Evolutionary conservation across 2,888 invertebrate genomes (phyloP).

Genomic region (Chironomus riparius): DNA sequence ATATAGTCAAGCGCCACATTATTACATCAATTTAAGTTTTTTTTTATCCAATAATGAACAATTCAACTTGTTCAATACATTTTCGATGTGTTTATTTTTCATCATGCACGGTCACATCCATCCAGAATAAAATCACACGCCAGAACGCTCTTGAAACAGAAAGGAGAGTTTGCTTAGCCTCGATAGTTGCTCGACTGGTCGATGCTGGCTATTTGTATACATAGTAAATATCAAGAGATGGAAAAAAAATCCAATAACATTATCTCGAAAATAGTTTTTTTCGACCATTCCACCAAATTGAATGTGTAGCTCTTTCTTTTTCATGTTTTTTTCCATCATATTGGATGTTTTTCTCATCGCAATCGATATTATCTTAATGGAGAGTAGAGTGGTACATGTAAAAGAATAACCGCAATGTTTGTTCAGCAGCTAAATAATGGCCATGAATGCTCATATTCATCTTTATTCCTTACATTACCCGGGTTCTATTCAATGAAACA

Average conservation of each 20-base stretch:
- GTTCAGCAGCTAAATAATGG: constrained; percentile 16
- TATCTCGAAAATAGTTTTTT: not conserved
- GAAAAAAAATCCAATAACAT: not conserved
- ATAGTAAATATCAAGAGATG: too few species aligned
- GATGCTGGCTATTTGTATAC: too few species aligned
- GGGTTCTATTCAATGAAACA: not conserved
- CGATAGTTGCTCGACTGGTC: too few species aligned
- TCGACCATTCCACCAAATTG: not conserved
- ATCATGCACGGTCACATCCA: not conserved
- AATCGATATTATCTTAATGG: constrained; percentile 26
- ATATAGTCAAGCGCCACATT: not conserved
- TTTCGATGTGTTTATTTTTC: not conserved
- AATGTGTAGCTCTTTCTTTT: not conserved
- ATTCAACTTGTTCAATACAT: not conserved
- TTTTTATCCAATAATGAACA: not conserved
- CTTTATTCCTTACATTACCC: not conserved
- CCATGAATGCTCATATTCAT: not conserved
- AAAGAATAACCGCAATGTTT: constrained; percentile 19
- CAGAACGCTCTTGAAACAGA: not conserved
- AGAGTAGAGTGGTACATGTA: not conserved
- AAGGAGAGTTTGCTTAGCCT: not conserved
- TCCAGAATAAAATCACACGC: not conserved
- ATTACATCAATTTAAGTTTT: not conserved
- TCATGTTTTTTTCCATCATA: not conserved
- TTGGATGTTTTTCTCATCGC: not conserved